Evolutionary conservation across 2,113 vertebrate genomes (phyloP).

Genomic region (Machaerirhynchus nigripectus): DNA sequence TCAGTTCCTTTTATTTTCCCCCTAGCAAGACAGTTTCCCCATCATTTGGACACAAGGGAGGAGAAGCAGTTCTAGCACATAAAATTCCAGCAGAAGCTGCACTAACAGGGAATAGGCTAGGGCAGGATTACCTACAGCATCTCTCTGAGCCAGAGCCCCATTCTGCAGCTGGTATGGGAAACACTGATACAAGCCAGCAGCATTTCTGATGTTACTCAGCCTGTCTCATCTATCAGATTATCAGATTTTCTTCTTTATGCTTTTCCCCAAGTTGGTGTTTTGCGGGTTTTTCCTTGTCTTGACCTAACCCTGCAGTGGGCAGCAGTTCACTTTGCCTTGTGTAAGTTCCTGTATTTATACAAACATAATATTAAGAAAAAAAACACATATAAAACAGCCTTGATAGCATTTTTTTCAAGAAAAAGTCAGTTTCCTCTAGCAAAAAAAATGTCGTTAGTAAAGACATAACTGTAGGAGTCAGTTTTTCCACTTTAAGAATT

Average conservation of each 20-base stretch:
- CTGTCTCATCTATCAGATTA: neutral
- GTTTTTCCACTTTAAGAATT: constrained; percentile 2
- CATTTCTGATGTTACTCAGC: neutral
- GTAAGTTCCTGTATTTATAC: neutral
- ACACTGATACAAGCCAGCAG: neutral
- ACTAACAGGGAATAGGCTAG: neutral
- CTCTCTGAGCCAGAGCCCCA: neutral
- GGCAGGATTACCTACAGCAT: neutral
- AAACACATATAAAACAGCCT: neutral
- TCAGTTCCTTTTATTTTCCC: neutral
- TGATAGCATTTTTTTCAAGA: neutral
- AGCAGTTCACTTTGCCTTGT: neutral
- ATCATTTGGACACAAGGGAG: neutral
- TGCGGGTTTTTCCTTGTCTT: neutral
- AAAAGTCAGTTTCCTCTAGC: neutral
- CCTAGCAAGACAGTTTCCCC: neutral
- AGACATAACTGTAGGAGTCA: neutral
- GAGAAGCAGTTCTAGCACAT: neutral
- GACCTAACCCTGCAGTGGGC: neutral
- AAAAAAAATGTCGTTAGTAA: neutral
- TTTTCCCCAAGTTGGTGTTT: neutral
- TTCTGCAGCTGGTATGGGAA: neutral
- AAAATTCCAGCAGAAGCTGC: neutral
- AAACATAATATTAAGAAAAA: too few species aligned
- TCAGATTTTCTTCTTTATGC: neutral